These are phyloP conservation scores for Lontra canadensis DNA, from an alignment of 2,113 vertebrate species.

Conservation along the genomic window DNA sequence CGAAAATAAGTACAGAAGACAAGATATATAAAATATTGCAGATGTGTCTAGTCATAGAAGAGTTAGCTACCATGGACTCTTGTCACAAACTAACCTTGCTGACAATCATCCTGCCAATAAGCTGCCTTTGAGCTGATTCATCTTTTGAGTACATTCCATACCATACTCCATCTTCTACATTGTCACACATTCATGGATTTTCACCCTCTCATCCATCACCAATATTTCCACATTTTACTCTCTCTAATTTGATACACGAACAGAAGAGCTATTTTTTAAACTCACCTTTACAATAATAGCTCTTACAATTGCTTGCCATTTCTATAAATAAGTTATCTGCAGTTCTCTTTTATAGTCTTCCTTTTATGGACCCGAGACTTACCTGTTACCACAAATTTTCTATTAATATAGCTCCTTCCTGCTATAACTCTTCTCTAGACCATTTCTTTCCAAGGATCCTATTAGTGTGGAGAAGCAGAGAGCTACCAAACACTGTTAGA, in stretches of 20 bases:
- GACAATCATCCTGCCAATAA: background rate
- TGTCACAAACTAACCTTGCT: background rate
- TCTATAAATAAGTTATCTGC: constrained; percentile 42
- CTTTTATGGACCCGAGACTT: constrained; percentile 18
- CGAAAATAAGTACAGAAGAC: background rate
- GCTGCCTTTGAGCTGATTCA: background rate
- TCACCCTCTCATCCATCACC: background rate
- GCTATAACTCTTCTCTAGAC: background rate
- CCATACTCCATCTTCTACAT: background rate
- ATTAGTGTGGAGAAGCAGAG: background rate
- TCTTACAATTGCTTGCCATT: background rate
- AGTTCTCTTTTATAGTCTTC: constrained; percentile 3
- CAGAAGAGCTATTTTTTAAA: constrained; percentile 12
- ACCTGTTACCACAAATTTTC: background rate
- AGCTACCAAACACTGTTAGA: background rate
- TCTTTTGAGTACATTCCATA: background rate
- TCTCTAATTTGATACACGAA: background rate
- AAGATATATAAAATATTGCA: background rate
- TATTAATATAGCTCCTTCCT: background rate
- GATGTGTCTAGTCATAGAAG: background rate
- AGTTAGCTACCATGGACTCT: background rate
- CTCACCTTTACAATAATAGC: background rate
- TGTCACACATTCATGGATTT: background rate
- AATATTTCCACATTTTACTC: background rate
- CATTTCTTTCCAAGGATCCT: background rate